Conservation (phyloP, 2,888 invertebrate species). For the Ichneumon xanthorius region DNA sequence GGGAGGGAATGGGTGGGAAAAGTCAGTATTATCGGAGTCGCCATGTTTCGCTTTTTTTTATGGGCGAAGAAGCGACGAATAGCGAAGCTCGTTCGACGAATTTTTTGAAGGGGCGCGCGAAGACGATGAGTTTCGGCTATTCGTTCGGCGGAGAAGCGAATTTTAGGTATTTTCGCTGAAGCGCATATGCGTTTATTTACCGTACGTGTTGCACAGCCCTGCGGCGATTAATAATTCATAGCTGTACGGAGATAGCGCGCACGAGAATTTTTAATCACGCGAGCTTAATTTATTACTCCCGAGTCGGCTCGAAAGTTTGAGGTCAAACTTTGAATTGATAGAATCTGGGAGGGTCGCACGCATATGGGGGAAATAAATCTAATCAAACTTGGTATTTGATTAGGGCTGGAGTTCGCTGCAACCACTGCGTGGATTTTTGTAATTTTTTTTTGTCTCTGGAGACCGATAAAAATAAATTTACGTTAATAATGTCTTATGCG, state of each 20-base stretch:
- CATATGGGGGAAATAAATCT: background rate
- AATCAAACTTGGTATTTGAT: background rate
- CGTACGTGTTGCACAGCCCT: constrained; percentile 19
- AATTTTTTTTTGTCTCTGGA: background rate
- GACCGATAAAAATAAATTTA: background rate
- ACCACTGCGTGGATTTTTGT: background rate
- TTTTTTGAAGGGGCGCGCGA: background rate
- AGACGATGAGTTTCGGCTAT: background rate
- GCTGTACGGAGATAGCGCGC: constrained; percentile 57
- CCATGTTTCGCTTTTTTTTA: constrained; percentile 67
- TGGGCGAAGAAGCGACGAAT: background rate
- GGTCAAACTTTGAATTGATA: constrained; percentile 5
- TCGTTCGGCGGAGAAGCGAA: background rate
- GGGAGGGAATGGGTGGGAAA: constrained; percentile 54
- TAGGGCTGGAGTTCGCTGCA: background rate
- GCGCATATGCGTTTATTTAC: constrained; percentile 19
- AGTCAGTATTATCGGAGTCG: constrained; percentile 50
- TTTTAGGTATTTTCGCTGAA: background rate
- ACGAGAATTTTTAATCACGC: constrained; percentile 60
- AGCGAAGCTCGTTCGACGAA: background rate
- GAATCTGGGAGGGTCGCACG: background rate
- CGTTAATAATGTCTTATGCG: background rate
- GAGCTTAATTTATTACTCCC: constrained; percentile 31
- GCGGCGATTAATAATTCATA: constrained; percentile 75
- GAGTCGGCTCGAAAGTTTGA: background rate